phyloP scores from a whole-genome alignment of 2,888 invertebrate genomes.

The Drosophila demipolita region DNA sequence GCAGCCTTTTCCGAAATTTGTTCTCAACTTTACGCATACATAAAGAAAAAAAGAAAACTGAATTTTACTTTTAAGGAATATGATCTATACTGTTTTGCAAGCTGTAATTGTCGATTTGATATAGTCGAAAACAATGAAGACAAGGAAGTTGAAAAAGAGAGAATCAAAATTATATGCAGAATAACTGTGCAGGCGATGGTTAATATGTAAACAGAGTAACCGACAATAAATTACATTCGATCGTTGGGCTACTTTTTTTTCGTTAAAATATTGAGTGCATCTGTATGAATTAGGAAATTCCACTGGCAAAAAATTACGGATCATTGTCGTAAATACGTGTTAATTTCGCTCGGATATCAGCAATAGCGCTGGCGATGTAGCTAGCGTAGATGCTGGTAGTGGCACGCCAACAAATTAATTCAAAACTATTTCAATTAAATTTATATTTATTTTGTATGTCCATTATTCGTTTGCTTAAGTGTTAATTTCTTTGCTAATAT shows the following conservation, averaged over 20 bases:
- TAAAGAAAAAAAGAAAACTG: background rate
- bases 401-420: slow-evolving; percentile 40
- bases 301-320: too few relatives aligned
- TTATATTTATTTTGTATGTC: slow-evolving; percentile 28
- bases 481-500: background rate
- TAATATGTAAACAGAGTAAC: background rate
- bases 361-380: slow-evolving; percentile 5
- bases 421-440: slow-evolving; percentile 2
- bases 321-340: background rate
- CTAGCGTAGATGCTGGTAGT: slow-evolving; percentile 34
- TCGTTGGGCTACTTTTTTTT: background rate
- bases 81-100: background rate
- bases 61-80: background rate
- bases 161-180: background rate
- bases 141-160: background rate
- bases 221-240: background rate
- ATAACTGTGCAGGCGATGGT: background rate
- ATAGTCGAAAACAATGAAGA: background rate
- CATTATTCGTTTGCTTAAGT: background rate
- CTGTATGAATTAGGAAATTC: background rate
- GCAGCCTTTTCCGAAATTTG: background rate
- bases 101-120: background rate
- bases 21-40: background rate
- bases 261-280: background rate
- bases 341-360: background rate